Base-by-base conservation (phyloP, 2,888 invertebrate species). In the Sclerodermus sp. region DNA sequence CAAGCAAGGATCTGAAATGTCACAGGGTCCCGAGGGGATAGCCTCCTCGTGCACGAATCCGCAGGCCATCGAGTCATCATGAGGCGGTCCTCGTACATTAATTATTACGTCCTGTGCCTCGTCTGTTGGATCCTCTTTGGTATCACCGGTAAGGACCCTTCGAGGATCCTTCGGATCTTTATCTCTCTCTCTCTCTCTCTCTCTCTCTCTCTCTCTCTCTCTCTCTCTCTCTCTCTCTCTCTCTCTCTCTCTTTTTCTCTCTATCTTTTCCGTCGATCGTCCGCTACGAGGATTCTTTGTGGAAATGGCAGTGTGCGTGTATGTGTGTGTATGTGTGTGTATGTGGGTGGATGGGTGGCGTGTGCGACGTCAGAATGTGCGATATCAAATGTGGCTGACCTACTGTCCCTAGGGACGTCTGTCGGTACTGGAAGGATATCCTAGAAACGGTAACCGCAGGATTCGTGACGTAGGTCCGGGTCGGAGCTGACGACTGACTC, bases 71-170 rank as follows among this genome's bases (percentile, higher is more conserved):
- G 12, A 34, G 67, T 70, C 76, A 73, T 66, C 74, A 77, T 77
- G 76, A 76, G 75, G 73, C 74, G 76, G 65, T 69, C 74, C 70
- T 74, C 75, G 60, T 76, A 73, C 70, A 71, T 76, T 62, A 75
- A 77, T 67, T 77, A 77, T 63, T 77, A 77, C 71, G 71, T 77
- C 64, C 73, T 77, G 66, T 77, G 76, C 71, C 74, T 77, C 71
- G 74, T 77, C 59, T 77, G 75, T 68, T 77, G 77, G 77, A 69
- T 77, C 53, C 71, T 77, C 47, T 69, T 77, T 51, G 77, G 77
- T 59, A 75, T 77, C 64, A 76, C 74, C 66, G 77, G 77, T 77
- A 73, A 77, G 76, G 61, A 30, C 23, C 4, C 3, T 3, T 8
- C 3, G 8, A 3, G 23, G 8, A 5, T 23, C 8, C 23, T 23